These are phyloP conservation scores for Otocyon megalotis DNA, from an alignment of 2,113 vertebrate genomes.

Conservation along the genomic window DNA sequence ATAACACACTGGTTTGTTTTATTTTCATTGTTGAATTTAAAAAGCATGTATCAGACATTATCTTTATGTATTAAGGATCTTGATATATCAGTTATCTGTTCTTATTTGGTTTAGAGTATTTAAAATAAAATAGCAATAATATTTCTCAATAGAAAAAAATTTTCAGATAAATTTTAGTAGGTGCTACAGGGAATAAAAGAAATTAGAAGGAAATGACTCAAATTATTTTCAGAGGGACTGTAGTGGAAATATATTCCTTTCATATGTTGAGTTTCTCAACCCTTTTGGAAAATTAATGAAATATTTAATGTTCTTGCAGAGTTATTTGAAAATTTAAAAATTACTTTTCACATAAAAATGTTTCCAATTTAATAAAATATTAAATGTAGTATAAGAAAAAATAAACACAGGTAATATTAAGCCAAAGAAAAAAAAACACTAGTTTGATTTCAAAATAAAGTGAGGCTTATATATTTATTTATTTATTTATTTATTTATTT, in stretches of 20 bases:
- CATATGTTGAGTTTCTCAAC: neutral
- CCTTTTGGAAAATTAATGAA: neutral
- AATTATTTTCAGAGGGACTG: neutral
- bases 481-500: no score
- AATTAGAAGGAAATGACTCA: neutral
- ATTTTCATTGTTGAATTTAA: constrained; percentile 4
- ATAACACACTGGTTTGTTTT: neutral
- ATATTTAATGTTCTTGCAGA: neutral
- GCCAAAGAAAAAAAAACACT: neutral
- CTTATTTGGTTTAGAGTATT: neutral
- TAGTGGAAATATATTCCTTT: neutral
- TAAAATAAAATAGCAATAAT: neutral
- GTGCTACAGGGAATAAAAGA: neutral
- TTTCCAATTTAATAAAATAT: neutral
- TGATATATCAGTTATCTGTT: neutral
- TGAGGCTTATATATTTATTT: no score
- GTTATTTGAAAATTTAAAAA: neutral
- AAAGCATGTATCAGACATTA: neutral
- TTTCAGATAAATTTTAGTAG: neutral
- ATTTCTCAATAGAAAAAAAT: neutral
- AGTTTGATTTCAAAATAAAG: neutral
- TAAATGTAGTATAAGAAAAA: neutral
- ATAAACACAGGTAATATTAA: neutral
- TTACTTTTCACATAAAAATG: neutral
- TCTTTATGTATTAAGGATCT: neutral